Percentiles rank a stretch among this genome's conserved stretches.
These are phyloP conservation scores for Rotaria sp. DNA, from an alignment of 2,888 invertebrate genomes.

Conservation along the genomic window DNA sequence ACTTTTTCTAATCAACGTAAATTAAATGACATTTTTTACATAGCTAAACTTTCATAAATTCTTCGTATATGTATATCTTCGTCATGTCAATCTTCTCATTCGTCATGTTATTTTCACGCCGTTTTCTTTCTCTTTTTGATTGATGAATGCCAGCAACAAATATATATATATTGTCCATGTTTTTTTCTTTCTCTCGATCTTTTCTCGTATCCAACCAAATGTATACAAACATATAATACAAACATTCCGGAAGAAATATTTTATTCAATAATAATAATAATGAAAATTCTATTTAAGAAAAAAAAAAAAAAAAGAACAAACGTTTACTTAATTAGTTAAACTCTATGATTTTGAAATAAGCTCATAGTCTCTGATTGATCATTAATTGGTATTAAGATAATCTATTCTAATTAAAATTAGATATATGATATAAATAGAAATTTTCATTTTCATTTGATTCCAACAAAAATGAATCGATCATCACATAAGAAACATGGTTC, in stretches of 20 bases:
- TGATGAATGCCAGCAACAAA: conserved; percentile 15
- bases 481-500: too few relatives aligned
- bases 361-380: too few relatives aligned
- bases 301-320: too few relatives aligned
- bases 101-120: conserved; percentile 17
- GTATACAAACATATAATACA: conserved; percentile 5
- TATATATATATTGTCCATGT: background rate
- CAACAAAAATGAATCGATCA: too few relatives aligned
- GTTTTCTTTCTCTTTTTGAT: background rate
- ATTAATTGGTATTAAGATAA: too few relatives aligned
- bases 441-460: too few relatives aligned
- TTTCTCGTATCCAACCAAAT: conserved; percentile 10
- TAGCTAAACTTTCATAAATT: background rate
- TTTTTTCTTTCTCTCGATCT: background rate
- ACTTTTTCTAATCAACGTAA: too few relatives aligned
- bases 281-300: too few relatives aligned
- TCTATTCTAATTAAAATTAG: too few relatives aligned
- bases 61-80: background rate
- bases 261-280: background rate
- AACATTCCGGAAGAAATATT: background rate
- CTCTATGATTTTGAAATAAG: too few relatives aligned
- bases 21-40: background rate
- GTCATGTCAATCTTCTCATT: conserved; percentile 4
- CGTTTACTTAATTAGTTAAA: too few relatives aligned
- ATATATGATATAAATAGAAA: too few relatives aligned